phyloP scores from a whole-genome alignment of 2,113 vertebrate species.

The Cottus gobio region DNA sequence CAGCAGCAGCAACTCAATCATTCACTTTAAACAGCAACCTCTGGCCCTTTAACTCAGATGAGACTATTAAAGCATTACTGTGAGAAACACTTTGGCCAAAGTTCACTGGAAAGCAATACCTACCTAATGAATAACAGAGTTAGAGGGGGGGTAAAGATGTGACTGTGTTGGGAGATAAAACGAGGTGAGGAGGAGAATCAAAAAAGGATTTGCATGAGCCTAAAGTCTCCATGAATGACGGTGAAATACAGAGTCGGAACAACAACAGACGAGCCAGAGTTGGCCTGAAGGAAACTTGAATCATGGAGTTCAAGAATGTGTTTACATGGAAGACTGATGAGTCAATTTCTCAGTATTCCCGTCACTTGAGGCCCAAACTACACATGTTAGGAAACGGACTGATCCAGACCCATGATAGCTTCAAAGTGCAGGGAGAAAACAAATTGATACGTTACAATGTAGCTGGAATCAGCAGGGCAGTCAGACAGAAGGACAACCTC shows the following conservation, averaged over 20 bases:
- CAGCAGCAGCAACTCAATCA: constrained; percentile 35
- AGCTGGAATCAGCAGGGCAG: constrained; percentile 28
- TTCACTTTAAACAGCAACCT: constrained; percentile 48
- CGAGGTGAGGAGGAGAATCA: constrained; percentile 3
- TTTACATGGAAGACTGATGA: constrained; percentile 32
- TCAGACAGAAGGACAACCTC: background rate
- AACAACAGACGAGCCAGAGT: constrained; percentile 21
- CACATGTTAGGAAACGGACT: constrained; percentile 26
- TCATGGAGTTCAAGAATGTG: background rate
- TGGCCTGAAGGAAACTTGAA: background rate
- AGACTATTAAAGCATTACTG: constrained; percentile 63
- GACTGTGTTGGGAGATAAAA: constrained; percentile 18
- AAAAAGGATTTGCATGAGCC: background rate
- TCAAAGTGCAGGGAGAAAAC: constrained; percentile 18
- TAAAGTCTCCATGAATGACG: constrained; percentile 11
- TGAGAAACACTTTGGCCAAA: constrained; percentile 71
- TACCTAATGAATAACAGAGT: constrained; percentile 65
- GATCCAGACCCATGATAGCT: constrained; percentile 11
- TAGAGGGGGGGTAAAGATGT: constrained; percentile 1
- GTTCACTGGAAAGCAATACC: constrained; percentile 66
- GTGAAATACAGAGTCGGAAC: constrained; percentile 1
- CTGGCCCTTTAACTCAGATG: constrained; percentile 66
- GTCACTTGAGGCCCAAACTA: constrained; percentile 35
- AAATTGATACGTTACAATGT: constrained; percentile 18
- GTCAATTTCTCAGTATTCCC: constrained; percentile 26